phyloP scores from a whole-genome alignment of 2,797 vertebrate species.

The Moxostoma hubbsi region DNA sequence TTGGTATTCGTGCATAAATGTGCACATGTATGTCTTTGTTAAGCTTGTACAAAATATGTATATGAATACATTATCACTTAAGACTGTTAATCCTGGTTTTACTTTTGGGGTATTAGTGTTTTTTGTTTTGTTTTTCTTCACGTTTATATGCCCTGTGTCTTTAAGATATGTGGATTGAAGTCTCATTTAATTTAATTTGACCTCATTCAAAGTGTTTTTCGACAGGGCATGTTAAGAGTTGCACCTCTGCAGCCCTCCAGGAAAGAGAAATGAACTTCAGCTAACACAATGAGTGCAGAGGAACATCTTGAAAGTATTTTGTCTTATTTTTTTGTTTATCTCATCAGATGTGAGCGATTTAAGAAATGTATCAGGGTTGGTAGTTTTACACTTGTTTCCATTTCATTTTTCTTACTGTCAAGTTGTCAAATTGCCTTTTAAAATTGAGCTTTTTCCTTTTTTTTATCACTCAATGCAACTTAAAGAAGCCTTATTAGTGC shows the following conservation, averaged over 20 bases:
- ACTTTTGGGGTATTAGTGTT: not conserved
- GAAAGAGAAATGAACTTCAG: no score
- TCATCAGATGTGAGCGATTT: not conserved
- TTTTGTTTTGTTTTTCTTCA: no score
- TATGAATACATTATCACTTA: conserved; percentile 33
- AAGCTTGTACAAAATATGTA: conserved; percentile 28
- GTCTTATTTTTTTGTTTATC: not conserved
- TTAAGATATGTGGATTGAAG: not conserved
- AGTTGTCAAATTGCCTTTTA: conserved; percentile 6
- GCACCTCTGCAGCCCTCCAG: conserved; percentile 57
- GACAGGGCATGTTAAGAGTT: conserved; percentile 56
- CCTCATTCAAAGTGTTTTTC: conserved; percentile 54
- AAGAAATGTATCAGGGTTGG: conserved; percentile 1
- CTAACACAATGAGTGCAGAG: conserved; percentile 30
- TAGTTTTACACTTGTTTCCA: not conserved
- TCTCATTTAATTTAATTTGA: conserved; percentile 53
- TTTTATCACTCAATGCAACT: conserved; percentile 62
- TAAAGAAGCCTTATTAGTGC: conserved; percentile 37
- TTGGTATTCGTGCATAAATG: conserved; percentile 2
- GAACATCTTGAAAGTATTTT: conserved; percentile 46
- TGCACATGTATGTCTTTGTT: conserved; percentile 2
- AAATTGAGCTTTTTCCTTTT: conserved; percentile 45
- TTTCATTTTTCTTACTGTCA: not conserved
- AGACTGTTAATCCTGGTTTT: conserved; percentile 28
- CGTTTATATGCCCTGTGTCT: not conserved